Evolutionary conservation across 2,113 vertebrate genomes (phyloP).

Genomic region (Picathartes gymnocephalus): DNA sequence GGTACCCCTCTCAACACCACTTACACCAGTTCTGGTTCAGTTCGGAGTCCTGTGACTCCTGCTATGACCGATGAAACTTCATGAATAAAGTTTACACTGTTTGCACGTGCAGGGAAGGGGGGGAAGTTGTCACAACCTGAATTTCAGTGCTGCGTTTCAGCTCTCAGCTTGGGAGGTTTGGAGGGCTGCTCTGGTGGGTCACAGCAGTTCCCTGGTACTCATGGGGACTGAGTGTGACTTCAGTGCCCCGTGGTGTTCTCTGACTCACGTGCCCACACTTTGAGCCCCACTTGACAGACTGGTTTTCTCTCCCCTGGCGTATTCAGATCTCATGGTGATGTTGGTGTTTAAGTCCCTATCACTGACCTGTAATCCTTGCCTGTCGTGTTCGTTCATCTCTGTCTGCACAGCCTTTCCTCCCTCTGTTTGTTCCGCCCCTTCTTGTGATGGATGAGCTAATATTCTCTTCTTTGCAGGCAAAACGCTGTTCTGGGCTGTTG

Average conservation of each 20-base stretch:
- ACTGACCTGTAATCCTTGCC: neutral
- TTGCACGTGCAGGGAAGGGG: neutral
- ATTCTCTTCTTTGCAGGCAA: neutral
- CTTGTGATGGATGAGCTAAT: neutral
- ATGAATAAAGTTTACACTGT: accelerated
- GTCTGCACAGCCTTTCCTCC: neutral
- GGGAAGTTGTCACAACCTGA: neutral
- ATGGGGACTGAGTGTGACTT: neutral
- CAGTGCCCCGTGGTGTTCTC: neutral
- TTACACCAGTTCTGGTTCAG: neutral
- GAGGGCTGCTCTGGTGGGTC: neutral
- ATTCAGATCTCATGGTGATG: neutral
- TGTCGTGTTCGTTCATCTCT: neutral
- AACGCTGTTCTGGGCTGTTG: neutral
- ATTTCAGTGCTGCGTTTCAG: neutral
- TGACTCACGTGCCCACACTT: neutral
- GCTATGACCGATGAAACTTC: neutral
- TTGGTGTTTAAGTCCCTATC: neutral
- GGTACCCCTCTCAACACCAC: accelerated
- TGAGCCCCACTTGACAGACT: neutral
- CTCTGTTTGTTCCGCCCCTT: neutral
- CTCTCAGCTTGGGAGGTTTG: neutral
- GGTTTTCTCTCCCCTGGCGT: neutral
- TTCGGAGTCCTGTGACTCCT: neutral
- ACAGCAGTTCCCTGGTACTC: neutral